Conservation (phyloP, 2,797 vertebrate species). For the Pseudopleuronectes americanus region DNA sequence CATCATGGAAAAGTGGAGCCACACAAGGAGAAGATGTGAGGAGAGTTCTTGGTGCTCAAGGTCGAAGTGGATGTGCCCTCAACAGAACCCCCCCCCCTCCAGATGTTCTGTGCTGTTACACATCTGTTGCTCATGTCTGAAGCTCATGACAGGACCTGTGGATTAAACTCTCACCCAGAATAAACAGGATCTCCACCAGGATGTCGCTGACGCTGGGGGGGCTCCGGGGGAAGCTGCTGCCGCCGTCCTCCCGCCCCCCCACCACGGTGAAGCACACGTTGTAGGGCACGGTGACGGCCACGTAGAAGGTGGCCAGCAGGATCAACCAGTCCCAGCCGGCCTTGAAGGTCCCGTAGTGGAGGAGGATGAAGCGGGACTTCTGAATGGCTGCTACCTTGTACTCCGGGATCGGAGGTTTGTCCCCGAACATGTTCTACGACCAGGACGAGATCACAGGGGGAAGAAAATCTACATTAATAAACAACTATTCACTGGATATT, state of each 20-base stretch:
- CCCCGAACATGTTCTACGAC: constrained; percentile 94
- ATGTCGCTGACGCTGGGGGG: constrained; percentile 96
- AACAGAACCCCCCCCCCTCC: too few relatives aligned
- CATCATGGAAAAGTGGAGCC: too few relatives aligned
- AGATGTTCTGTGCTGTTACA: too few relatives aligned
- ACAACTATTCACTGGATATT: not conserved
- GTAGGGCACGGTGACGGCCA: constrained; percentile 97
- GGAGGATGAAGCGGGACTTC: constrained; percentile 95
- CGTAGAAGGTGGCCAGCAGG: constrained; percentile 96
- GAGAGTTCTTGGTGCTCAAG: too few relatives aligned
- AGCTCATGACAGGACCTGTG: too few relatives aligned
- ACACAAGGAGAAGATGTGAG: too few relatives aligned
- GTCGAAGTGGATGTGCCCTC: too few relatives aligned
- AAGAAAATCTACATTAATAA: not conserved
- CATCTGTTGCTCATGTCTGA: not conserved
- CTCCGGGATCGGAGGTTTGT: constrained; percentile 95
- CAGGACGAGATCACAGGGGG: not conserved
- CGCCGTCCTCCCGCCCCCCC: constrained; percentile 76
- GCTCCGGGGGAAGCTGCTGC: constrained; percentile 86
- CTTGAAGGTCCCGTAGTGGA: constrained; percentile 98
- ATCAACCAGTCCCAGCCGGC: constrained; percentile 99
- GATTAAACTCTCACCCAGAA: constrained; percentile 87
- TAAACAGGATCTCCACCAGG: constrained; percentile 97
- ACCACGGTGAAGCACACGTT: constrained; percentile 94
- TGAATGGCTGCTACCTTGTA: constrained; percentile 98